phyloP scores from a whole-genome alignment of 2,888 invertebrate species.

The Leucozona laternaria region DNA sequence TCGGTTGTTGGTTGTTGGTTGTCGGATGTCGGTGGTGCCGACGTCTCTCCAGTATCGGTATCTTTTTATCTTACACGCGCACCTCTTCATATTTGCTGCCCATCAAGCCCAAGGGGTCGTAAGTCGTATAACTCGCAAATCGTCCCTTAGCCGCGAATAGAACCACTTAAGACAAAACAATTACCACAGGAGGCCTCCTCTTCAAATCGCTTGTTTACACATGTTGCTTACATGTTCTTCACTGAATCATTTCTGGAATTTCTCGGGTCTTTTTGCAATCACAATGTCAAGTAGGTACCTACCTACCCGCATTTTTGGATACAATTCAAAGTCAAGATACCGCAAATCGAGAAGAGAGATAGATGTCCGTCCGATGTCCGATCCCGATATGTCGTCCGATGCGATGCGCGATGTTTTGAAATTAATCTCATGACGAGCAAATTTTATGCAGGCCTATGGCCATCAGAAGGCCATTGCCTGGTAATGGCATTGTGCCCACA shows the following conservation, averaged over 20 bases:
- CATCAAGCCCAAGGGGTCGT: conserved; percentile 49
- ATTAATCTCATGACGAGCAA: conserved; percentile 46
- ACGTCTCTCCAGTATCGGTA: conserved; percentile 62
- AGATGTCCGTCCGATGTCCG: neutral
- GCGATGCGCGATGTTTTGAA: conserved; percentile 38
- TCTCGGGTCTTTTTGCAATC: conserved; percentile 52
- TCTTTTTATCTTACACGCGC: conserved; percentile 72
- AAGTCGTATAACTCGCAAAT: conserved; percentile 27
- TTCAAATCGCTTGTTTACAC: conserved; percentile 75
- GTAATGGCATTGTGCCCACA: conserved; percentile 65
- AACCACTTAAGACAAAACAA: conserved; percentile 74
- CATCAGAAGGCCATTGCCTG: conserved; percentile 68
- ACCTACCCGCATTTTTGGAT: conserved; percentile 64
- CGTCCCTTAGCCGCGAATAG: conserved; percentile 71
- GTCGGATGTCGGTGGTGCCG: neutral
- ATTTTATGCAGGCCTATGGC: conserved; percentile 72
- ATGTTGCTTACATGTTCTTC: conserved; percentile 57
- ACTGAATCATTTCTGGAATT: conserved; percentile 37
- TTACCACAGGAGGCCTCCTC: conserved; percentile 70
- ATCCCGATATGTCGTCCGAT: conserved; percentile 41
- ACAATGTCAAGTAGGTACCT: conserved; percentile 72
- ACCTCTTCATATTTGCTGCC: conserved; percentile 48
- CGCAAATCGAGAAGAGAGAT: conserved; percentile 52
- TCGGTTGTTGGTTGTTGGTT: neutral
- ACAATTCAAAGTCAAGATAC: conserved; percentile 67